Base-by-base conservation (phyloP, 2,797 vertebrate species). In the Enteromius viviparus region DNA sequence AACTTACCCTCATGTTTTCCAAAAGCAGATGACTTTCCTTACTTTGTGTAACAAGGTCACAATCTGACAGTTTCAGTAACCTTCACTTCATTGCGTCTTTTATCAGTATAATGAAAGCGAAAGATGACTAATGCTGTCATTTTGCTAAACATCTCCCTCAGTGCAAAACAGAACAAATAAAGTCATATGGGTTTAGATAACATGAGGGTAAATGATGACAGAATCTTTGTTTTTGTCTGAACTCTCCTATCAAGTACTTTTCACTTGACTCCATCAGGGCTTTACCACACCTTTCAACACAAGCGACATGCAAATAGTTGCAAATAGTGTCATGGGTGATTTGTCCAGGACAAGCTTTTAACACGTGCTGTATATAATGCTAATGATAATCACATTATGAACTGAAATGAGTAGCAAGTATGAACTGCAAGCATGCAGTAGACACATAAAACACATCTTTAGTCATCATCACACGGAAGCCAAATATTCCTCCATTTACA, bases 11-110 rank as follows among this genome's bases (percentile, higher is more conserved):
- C 0, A 32, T 17, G 12, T n/a, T 58, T 55, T 75, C n/a, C 19
- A 55, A 37, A 37, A 1, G 0, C 19, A 2, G 32, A 53, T 1
- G 17, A 21, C 26, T 72, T 51, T 32, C 68, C 23, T 70, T 70
- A 17, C 49, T 34, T 74, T 49, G 34, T 55, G 12, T 34, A n/a
- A 55, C 19, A 55, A 23, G 4, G 21, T 26, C 26, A 29, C 15
- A 29, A 62, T 42, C 7, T 29, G 55, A 77, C 23, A 21, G 75
- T 40, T 3, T 58, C 15, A 42, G 34, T 76, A 32, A 64, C 23
- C 75, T 77, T 62, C 75, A 64, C 37, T 64, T 64, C 23, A 62
- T 12, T 29, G 9, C 37, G 45, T 19, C 37, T 62, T 77, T 77
- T 45, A 58, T 77, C 37, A 60, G 23, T 26, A 62, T 19, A 42